A percentile compares a stretch with the other conserved stretches of the same genome.
Evolutionary conservation across 2,797 vertebrate genomes (phyloP).

Genomic region (Notolabrus celidotus): DNA sequence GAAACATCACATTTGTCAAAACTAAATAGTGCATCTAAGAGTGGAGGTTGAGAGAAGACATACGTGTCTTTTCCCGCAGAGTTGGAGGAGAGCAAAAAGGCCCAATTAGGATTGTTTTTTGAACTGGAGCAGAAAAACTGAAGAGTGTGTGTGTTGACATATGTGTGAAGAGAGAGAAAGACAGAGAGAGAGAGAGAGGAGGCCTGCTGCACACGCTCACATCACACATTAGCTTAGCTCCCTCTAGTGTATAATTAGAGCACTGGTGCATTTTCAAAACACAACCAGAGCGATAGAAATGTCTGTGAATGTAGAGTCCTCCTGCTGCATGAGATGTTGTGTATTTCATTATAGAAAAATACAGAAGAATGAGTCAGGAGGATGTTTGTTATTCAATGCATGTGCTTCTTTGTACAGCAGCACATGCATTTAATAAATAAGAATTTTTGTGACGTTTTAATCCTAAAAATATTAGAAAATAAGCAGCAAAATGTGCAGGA

Average conservation of each 20-base stretch:
- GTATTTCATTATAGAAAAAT: neutral
- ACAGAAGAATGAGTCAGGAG: neutral
- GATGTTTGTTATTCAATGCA: neutral
- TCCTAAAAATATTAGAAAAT: neutral
- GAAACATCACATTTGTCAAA: conserved; percentile 86
- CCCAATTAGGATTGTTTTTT: conserved; percentile 87
- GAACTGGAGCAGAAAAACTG: conserved; percentile 81
- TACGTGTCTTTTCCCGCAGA: conserved; percentile 56
- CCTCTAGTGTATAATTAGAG: conserved; percentile 90
- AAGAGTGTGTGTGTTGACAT: conserved; percentile 36
- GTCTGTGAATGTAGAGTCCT: accelerated
- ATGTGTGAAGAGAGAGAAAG: conserved; percentile 28
- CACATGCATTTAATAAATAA: neutral
- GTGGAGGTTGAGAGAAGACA: conserved; percentile 62
- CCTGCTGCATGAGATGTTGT: neutral
- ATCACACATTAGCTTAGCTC: conserved; percentile 94
- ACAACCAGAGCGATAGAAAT: neutral
- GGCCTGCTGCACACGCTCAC: conserved; percentile 8
- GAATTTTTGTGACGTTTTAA: neutral
- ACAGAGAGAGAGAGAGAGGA: conserved; percentile 11
- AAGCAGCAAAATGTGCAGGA: neutral
- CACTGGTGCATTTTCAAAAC: conserved; percentile 2
- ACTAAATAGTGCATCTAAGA: conserved; percentile 79
- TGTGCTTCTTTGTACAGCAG: neutral
- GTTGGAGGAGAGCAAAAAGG: conserved; percentile 68